A percentile compares a stretch with the other conserved stretches of the same genome.
These are phyloP conservation scores for Notoglanidium macrostoma DNA, from an alignment of 2,797 vertebrate species.

Conservation along the genomic window DNA sequence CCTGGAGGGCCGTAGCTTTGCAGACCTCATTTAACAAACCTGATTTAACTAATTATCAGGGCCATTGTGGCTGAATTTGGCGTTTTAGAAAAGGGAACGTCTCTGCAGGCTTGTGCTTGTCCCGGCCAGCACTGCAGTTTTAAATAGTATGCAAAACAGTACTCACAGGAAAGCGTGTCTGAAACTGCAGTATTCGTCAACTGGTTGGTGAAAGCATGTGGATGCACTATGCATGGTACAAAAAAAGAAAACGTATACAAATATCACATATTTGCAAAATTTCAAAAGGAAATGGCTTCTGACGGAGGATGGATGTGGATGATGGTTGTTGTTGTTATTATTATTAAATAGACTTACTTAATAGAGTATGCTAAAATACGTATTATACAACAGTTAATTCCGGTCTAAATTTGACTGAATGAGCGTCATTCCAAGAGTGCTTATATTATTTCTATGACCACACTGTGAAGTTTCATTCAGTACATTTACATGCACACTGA, in stretches of 20 bases:
- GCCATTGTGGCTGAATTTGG: background rate
- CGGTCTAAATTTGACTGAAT: background rate
- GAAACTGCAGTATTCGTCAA: background rate
- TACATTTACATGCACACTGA: no score
- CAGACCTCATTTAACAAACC: constrained; percentile 12
- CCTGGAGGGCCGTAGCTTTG: background rate
- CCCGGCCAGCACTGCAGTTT: background rate
- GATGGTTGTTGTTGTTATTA: no score
- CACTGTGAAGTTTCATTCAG: background rate
- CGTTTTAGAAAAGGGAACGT: constrained; percentile 5
- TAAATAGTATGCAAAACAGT: background rate
- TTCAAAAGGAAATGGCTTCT: background rate
- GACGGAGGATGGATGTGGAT: background rate
- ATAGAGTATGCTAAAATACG: background rate
- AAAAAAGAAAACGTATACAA: background rate
- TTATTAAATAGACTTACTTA: background rate
- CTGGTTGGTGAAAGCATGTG: background rate
- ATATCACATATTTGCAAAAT: background rate
- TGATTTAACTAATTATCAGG: constrained; percentile 6
- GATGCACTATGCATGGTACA: background rate
- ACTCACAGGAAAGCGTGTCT: background rate
- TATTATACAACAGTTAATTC: background rate
- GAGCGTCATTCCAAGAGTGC: background rate
- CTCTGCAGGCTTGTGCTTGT: background rate
- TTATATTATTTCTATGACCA: background rate